These are phyloP conservation scores for Dromococcyx pavoninus DNA, from an alignment of 2,797 vertebrate species.

Conservation along the genomic window DNA sequence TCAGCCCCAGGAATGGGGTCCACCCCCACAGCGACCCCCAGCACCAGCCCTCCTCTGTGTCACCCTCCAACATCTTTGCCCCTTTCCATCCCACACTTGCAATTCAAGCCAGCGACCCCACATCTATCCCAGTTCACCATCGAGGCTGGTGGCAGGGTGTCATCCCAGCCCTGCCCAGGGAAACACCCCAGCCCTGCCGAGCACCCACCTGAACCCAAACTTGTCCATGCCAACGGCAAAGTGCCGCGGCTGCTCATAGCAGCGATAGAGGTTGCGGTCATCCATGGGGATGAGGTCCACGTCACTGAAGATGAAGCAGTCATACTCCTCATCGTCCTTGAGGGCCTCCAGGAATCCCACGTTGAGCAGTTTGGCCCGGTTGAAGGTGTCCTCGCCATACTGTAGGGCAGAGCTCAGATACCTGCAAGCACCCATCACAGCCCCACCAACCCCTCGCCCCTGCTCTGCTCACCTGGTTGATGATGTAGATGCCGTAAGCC, in stretches of 20 bases:
- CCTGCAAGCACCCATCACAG: no score
- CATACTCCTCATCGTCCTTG: conserved; percentile 89
- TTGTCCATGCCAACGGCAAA: conserved; percentile 99
- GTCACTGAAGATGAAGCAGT: conserved; percentile 99
- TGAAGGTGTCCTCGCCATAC: conserved; percentile 96
- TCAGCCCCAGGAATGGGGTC: background rate
- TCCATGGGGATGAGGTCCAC: conserved; percentile 99
- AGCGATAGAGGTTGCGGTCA: conserved; percentile 97
- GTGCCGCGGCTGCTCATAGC: conserved; percentile 95
- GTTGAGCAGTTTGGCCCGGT: conserved; percentile 94
- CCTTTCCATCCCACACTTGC: background rate
- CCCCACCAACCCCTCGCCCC: background rate
- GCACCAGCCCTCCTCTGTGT: background rate
- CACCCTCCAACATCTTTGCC: background rate
- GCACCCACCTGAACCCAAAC: conserved; percentile 92
- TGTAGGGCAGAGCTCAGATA: conserved; percentile 61
- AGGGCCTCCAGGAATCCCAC: conserved; percentile 93
- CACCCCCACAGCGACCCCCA: background rate
- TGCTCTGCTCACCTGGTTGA: conserved; percentile 87
- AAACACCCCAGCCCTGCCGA: background rate
- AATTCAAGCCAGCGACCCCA: accelerated
- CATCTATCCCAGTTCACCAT: accelerated
- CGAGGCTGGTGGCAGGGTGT: accelerated
- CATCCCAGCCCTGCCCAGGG: background rate
- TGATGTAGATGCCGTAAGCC: conserved; percentile 94